phyloP scores from a whole-genome alignment of 2,888 invertebrate species.

The Isotomurus palustris region DNA sequence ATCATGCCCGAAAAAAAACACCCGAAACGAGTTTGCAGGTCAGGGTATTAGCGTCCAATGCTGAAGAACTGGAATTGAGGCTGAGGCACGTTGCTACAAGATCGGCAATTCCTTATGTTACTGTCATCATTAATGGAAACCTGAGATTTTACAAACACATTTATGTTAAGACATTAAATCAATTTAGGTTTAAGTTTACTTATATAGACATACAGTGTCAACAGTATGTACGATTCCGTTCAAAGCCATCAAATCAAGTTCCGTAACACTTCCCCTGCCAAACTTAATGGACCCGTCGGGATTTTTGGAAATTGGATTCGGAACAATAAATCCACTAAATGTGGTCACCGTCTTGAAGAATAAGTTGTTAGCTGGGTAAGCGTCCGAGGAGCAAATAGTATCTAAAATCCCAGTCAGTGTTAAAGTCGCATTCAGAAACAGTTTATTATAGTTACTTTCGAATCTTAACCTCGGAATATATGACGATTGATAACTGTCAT shows the following conservation, averaged over 20 bases:
- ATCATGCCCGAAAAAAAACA: too few species aligned
- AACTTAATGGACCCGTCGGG: constrained; percentile 48
- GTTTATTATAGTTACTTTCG: neutral
- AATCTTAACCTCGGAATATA: constrained; percentile 54
- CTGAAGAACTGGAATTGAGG: too few species aligned
- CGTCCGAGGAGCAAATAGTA: constrained; percentile 51
- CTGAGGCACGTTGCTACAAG: too few species aligned
- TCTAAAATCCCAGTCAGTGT: constrained; percentile 38
- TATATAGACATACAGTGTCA: constrained; percentile 48
- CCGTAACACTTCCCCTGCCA: constrained; percentile 48
- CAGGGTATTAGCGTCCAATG: too few species aligned
- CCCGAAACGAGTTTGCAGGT: too few species aligned
- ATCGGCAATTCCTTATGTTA: too few species aligned
- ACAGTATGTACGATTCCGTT: constrained; percentile 50
- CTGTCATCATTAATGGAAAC: too few species aligned
- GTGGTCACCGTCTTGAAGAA: constrained; percentile 50
- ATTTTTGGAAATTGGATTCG: constrained; percentile 48
- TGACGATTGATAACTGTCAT: constrained; percentile 55
- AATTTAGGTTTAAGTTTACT: too few species aligned
- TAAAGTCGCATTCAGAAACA: neutral
- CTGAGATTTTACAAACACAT: too few species aligned
- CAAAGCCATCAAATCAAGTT: constrained; percentile 49
- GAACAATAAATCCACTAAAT: constrained; percentile 49
- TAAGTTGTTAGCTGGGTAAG: constrained; percentile 47
- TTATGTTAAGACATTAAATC: too few species aligned